Base-by-base conservation (phyloP, 2,797 vertebrate species). In the Chaetodon trifasciatus region DNA sequence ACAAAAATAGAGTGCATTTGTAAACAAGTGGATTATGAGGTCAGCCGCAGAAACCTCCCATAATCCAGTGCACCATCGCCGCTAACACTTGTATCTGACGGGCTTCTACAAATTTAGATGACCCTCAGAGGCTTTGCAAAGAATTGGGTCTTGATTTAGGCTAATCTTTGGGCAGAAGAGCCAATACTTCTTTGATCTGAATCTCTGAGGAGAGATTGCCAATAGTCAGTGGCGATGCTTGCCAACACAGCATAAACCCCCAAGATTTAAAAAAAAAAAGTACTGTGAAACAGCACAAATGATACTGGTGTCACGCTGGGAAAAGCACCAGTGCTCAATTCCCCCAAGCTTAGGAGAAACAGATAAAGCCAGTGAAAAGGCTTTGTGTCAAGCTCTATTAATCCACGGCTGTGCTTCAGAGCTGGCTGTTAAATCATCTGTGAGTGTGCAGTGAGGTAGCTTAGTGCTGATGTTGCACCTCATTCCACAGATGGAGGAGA, bases 311-410 rank as follows among this genome's bases (percentile, higher is more conserved):
- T 85, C 89, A 90, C 12, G 58, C 82, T 88, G 87, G 83, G 79
- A 83, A 87, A 87, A 90, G 84, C 82, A 77, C 81, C 67, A 82
- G 71, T 58, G 72, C 89, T 92, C 79, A 83, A 79, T 91, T 92
- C 87, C 86, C 84, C 74, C 68, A 58, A 88, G 89, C 85, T 89
- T 70, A 78, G 81, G 39, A 89, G 86, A 85, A 91, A 89, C 73
- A 85, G 87, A 92, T 92, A 92, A 92, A 92, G 85, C 86, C 83
- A 81, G 91, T 87, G 86, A 91, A 92, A 94, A 91, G 89, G 90
- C 91, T 93, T 94, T 92, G 86, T 91, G 92, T 93, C 92, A 93
- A 91, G 89, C 90, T 90, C 89, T 84, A 92, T 93, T 93, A 94
- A 93, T 93, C 92, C 91, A 66, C 70, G 87, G 83, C 89, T 91